Evolutionary conservation across 2,113 vertebrate species (phyloP), one percentile per base, ranked within the genome.

Genomic region (Malurus elegans): DNA sequence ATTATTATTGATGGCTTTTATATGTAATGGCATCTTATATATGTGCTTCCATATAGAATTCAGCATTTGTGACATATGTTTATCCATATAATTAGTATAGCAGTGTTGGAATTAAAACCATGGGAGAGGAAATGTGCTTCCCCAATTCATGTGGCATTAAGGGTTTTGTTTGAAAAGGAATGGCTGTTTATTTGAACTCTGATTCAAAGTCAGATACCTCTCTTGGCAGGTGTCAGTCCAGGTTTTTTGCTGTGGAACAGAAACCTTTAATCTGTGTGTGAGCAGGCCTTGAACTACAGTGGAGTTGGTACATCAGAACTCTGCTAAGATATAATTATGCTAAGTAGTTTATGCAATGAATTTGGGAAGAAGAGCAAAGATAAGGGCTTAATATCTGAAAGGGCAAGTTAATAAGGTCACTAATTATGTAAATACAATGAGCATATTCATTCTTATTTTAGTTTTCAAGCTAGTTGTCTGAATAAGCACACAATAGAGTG

Each of bases 281-380:
- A 82, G 70, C 38, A 95, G 50, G 84, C 24, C 50, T 69, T 91
- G 60, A 96, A 95, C 48, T 66, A 28, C 51, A 70, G 8, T 83
- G 42, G 53, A 86, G 78, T 72, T 92, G 72, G 34, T 45, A 70
- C 71, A 44, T 79, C 79, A 78, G 36, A 62, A n/a, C 48, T 88
- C 3, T 73, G 67, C 54, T 69, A 86, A 83, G 21, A 67, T 94
- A 24, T 76, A 91, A 96, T 94, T 96, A 79, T 54, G 18, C 45
- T 89, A 93, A 80, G 65, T 87, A 64, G 36, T 80, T 96, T 50
- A 73, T 74, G 54, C 66, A 81, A 40, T 95, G 94, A 92, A 81
- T 60, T 88, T 85, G 25, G 9, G 31, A 87, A 95, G 54, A 90
- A 67, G 23, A 90, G 58, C 78, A 53, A 92, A 57, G 40, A 80